phyloP scores from a whole-genome alignment of 1,140 invertebrate genomes.

The Phymastichus coffea region DNA sequence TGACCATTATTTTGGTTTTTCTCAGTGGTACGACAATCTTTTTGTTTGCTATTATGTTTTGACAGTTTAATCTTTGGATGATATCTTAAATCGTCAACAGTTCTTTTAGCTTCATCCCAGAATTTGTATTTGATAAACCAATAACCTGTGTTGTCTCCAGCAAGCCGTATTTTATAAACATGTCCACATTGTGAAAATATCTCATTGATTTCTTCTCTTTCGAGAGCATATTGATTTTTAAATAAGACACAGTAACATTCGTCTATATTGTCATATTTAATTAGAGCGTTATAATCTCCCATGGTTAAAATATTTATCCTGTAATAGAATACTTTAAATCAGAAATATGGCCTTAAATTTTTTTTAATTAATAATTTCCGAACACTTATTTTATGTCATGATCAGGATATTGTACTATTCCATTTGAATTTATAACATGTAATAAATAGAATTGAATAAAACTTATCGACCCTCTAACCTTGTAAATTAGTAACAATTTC shows the following conservation, averaged over 20 bases:
- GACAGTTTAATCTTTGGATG: slow-evolving; percentile 22
- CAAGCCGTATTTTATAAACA: slow-evolving; percentile 11
- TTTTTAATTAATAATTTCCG: not conserved
- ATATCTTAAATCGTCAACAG: slow-evolving; percentile 27
- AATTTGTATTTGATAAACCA: slow-evolving; percentile 31
- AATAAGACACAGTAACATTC: slow-evolving; percentile 30
- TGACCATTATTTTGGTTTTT: not conserved
- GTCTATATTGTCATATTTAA: slow-evolving; percentile 5
- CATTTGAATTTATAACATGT: not conserved
- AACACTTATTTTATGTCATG: not conserved
- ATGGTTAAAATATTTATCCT: not conserved
- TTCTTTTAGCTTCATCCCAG: slow-evolving; percentile 21
- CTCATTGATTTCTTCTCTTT: slow-evolving; percentile 27
- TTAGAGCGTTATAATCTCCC: not conserved
- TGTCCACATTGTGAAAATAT: slow-evolving; percentile 29
- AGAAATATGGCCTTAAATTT: not conserved
- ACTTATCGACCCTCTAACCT: too few species aligned
- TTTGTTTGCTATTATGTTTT: slow-evolving; percentile 15
- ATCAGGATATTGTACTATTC: not conserved
- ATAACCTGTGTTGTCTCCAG: slow-evolving; percentile 33
- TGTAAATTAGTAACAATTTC: too few species aligned
- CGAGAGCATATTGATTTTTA: slow-evolving; percentile 29
- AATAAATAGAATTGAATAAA: too few species aligned
- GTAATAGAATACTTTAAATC: not conserved
- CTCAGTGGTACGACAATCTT: not conserved